Evolutionary conservation across 2,113 vertebrate genomes (phyloP).

Genomic region (Martes martes): DNA sequence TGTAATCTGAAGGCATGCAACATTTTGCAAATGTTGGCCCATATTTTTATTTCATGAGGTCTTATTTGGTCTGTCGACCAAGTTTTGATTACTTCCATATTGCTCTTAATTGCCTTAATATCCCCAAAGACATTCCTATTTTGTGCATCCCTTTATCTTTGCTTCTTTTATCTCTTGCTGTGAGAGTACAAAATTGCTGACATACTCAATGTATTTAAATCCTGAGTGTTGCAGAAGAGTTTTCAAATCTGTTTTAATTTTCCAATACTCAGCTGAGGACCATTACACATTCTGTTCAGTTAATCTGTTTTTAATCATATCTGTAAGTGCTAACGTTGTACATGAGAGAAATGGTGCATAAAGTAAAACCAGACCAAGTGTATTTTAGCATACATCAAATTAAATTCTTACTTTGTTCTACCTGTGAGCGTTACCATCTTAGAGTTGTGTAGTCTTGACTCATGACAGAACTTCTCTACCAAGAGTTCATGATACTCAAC

Average conservation of each 20-base stretch:
- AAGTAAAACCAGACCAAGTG: slow-evolving; percentile 49
- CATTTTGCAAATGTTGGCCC: slow-evolving; percentile 62
- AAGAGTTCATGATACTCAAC: background rate
- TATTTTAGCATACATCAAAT: background rate
- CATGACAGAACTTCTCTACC: background rate
- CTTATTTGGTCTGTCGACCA: slow-evolving; percentile 75
- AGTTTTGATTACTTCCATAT: slow-evolving; percentile 82
- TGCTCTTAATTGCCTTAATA: slow-evolving; percentile 76
- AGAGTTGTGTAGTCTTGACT: background rate
- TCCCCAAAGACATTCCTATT: slow-evolving; percentile 74
- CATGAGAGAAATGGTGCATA: slow-evolving; percentile 46
- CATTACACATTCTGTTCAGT: slow-evolving; percentile 62
- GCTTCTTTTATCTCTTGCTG: slow-evolving; percentile 76
- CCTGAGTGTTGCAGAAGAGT: slow-evolving; percentile 51
- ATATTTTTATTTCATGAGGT: slow-evolving; percentile 71
- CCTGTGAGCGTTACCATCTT: background rate
- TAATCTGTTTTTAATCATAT: slow-evolving; percentile 78
- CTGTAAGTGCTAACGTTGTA: slow-evolving; percentile 43
- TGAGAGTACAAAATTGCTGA: slow-evolving; percentile 73
- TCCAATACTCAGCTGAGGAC: slow-evolving; percentile 67
- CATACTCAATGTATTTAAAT: slow-evolving; percentile 76
- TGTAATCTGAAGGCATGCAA: slow-evolving; percentile 46
- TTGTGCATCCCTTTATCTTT: slow-evolving; percentile 76
- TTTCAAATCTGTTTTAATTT: slow-evolving; percentile 76
- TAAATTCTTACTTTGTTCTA: slow-evolving; percentile 36